Conservation (phyloP, 1,140 invertebrate species). For the Drosophila athabasca region DNA sequence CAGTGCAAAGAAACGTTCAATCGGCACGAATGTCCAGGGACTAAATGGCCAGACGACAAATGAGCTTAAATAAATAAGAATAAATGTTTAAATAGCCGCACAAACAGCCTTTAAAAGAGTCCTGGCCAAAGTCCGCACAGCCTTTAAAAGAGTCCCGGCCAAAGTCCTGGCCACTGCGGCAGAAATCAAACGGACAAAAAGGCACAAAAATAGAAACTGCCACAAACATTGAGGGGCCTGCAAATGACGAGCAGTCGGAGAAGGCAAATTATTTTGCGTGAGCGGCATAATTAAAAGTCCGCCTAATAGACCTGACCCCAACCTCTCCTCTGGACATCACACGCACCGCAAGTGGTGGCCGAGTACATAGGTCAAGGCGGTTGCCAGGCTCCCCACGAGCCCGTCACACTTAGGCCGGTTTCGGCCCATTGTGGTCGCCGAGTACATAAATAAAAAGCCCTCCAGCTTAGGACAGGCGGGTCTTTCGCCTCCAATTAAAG, state of each 20-base stretch:
- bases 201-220: conserved; percentile 8
- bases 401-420: too few relatives aligned
- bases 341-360: background rate
- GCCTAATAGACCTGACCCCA: conserved; percentile 2
- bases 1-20: conserved; percentile 22
- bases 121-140: background rate
- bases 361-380: background rate
- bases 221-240: conserved; percentile 19
- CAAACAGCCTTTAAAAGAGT: conserved; percentile 18
- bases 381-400: too few relatives aligned
- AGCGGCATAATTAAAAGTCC: conserved; percentile 57
- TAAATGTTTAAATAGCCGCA: conserved; percentile 58
- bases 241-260: conserved; percentile 25
- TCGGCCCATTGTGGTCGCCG: background rate
- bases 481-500: background rate
- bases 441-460: conserved; percentile 12
- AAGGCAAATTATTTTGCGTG: conserved; percentile 49
- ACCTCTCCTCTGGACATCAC: background rate
- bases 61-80: conserved; percentile 33
- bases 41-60: conserved; percentile 32
- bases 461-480: conserved; percentile 3
- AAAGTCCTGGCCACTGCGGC: background rate
- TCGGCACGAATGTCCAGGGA: conserved; percentile 35
- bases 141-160: too few relatives aligned
- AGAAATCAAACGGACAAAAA: conserved; percentile 14